Conservation (phyloP, 2,113 vertebrate genomes). For the Cebidichthys violaceus region DNA sequence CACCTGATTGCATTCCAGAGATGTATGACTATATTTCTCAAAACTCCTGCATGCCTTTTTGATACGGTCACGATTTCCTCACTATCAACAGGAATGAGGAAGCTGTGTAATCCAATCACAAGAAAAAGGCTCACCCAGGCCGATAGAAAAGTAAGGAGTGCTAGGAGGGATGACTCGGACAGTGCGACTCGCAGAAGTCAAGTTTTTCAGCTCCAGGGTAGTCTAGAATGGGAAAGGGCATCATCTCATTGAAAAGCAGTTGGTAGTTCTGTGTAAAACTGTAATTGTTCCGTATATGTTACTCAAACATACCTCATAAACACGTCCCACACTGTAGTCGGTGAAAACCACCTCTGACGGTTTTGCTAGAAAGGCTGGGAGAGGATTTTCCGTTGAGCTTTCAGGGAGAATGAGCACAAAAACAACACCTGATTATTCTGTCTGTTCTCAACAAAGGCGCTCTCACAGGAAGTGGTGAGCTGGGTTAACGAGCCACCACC, state of each 20-base stretch:
- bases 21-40: background rate
- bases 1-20: conserved; percentile 30
- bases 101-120: conserved; percentile 5
- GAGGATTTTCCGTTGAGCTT: conserved; percentile 62
- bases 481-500: background rate
- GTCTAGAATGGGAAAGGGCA: conserved; percentile 75
- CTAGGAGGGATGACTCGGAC: conserved; percentile 89
- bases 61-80: conserved; percentile 13
- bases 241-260: background rate
- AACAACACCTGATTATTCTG: conserved; percentile 9
- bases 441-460: background rate
- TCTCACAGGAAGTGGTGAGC: conserved; percentile 30
- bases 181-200: conserved; percentile 86
- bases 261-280: too few relatives aligned
- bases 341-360: conserved; percentile 88
- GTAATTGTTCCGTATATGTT: background rate
- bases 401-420: conserved; percentile 38
- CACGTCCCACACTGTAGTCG: conserved; percentile 87
- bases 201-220: conserved; percentile 88
- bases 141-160: conserved; percentile 88
- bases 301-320: conserved; percentile 89
- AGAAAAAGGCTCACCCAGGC: conserved; percentile 86
- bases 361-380: conserved; percentile 88
- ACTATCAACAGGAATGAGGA: background rate
- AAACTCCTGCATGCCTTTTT: conserved; percentile 3